Conservation (phyloP, 2,888 invertebrate species). For the Calliphora vomitoria region DNA sequence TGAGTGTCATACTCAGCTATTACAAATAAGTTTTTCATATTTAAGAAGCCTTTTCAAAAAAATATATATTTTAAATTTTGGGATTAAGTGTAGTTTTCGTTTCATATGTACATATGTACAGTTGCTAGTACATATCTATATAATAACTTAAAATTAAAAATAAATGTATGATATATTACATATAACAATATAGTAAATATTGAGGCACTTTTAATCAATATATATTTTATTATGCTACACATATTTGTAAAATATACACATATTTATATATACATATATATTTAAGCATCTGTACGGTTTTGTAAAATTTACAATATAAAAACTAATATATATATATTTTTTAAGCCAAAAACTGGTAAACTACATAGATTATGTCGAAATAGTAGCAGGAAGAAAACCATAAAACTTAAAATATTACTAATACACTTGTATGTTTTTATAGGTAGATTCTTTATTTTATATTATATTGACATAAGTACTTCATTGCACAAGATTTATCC, state of each 20-base stretch:
- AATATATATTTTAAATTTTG: too few relatives aligned
- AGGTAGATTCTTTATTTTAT: constrained; percentile 7
- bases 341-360: not conserved
- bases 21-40: too few relatives aligned
- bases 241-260: not conserved
- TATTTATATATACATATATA: not conserved
- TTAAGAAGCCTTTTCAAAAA: too few relatives aligned
- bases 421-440: constrained; percentile 29
- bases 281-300: not conserved
- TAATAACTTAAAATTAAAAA: too few relatives aligned
- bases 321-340: not conserved
- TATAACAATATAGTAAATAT: not conserved
- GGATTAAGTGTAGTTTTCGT: too few relatives aligned
- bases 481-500: constrained; percentile 64
- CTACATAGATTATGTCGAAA: constrained; percentile 15
- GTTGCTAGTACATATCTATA: too few relatives aligned
- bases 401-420: constrained; percentile 35
- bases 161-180: not conserved
- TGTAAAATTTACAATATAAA: not conserved
- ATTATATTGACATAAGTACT: constrained; percentile 66
- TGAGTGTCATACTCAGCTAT: too few relatives aligned
- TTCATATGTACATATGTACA: too few relatives aligned
- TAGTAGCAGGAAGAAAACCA: not conserved
- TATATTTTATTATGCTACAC: not conserved
- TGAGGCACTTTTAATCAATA: not conserved